Percentiles rank a stretch among this genome's conserved stretches.
Evolutionary conservation across 2,797 vertebrate genomes (phyloP).

Genomic region (Tenualosa ilisha): DNA sequence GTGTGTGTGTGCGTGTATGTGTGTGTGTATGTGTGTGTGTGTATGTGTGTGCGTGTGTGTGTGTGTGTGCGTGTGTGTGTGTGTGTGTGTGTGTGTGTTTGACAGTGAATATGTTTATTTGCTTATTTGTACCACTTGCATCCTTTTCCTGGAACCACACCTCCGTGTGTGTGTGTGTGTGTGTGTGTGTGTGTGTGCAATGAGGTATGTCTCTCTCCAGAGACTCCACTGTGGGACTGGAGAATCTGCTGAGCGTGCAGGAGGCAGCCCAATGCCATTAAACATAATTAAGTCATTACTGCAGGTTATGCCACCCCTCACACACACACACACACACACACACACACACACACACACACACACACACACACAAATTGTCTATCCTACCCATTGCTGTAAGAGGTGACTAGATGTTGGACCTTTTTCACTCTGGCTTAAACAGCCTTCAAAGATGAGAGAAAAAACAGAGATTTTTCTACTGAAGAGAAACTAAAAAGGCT

Average conservation of each 20-base stretch:
- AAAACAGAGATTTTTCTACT: neutral
- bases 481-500: neutral
- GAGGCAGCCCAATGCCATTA: neutral
- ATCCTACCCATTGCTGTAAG: too few relatives aligned
- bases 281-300: constrained; percentile 15
- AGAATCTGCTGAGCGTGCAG: constrained; percentile 5
- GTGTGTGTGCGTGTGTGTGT: too few relatives aligned
- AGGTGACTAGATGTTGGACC: neutral
- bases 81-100: neutral
- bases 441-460: neutral
- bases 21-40: too few relatives aligned
- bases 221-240: neutral
- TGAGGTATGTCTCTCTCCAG: neutral
- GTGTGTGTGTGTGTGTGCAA: constrained; percentile 8
- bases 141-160: too few relatives aligned
- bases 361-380: neutral
- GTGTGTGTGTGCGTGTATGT: too few relatives aligned
- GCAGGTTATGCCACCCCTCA: neutral
- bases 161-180: constrained; percentile 4
- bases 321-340: neutral
- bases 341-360: constrained; percentile 2
- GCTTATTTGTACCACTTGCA: too few relatives aligned
- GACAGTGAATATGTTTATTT: too few relatives aligned
- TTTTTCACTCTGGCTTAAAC: too few relatives aligned
- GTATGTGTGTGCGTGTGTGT: too few relatives aligned